These are phyloP conservation scores for Scaptomyza tumidula DNA, from an alignment of 2,888 invertebrate genomes.

Conservation along the genomic window DNA sequence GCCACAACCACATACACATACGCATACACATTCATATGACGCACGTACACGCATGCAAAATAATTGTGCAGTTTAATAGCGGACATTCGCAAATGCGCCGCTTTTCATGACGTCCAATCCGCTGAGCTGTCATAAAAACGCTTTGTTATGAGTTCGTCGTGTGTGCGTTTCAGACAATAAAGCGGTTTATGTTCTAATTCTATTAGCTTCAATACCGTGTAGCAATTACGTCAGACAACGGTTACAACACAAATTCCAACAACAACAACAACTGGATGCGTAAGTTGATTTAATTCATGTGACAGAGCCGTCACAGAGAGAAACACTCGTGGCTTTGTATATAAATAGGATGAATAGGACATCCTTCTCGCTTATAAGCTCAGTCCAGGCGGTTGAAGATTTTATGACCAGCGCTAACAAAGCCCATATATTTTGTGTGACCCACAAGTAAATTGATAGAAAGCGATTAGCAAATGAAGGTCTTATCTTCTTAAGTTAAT, in stretches of 20 bases:
- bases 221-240: constrained; percentile 65
- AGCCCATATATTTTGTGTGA: constrained; percentile 39
- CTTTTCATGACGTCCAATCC: constrained; percentile 58
- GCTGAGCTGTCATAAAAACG: constrained; percentile 70
- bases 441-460: constrained; percentile 27
- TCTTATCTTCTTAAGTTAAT: background rate
- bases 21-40: background rate
- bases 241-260: constrained; percentile 23
- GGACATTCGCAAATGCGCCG: constrained; percentile 42
- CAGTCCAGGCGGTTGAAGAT: constrained; percentile 16
- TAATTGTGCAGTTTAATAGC: constrained; percentile 60
- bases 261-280: constrained; percentile 31
- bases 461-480: constrained; percentile 1
- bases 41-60: constrained; percentile 49
- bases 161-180: constrained; percentile 59
- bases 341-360: constrained; percentile 16
- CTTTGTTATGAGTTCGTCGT: constrained; percentile 52
- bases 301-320: constrained; percentile 19
- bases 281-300: constrained; percentile 40
- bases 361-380: constrained; percentile 6
- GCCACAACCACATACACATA: constrained; percentile 4
- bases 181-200: constrained; percentile 77
- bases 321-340: constrained; percentile 12
- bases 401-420: constrained; percentile 42
- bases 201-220: constrained; percentile 71